A percentile compares a stretch with the other conserved stretches of the same genome.
Evolutionary conservation across 2,113 vertebrate species (phyloP).

Genomic region (Neomonachus schauinslandi): DNA sequence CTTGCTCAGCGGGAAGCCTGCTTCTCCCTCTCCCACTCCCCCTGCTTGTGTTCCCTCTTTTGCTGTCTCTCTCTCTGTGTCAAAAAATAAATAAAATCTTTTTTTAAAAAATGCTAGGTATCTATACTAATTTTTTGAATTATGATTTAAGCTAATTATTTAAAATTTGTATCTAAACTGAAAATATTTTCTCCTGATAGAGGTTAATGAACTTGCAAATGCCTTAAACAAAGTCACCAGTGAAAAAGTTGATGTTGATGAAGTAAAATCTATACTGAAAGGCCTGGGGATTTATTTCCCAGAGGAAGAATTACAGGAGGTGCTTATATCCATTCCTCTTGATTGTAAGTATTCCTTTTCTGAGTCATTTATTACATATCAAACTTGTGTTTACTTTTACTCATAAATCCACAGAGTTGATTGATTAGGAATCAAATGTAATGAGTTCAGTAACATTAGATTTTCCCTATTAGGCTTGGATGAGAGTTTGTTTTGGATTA

Average conservation of each 20-base stretch:
- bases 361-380: not conserved
- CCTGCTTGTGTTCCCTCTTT: too few species aligned
- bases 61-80: too few species aligned
- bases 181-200: conserved; percentile 58
- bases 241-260: conserved; percentile 24
- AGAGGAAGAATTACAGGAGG: conserved; percentile 41
- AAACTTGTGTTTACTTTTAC: not conserved
- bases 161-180: conserved; percentile 28
- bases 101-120: not conserved
- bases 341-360: conserved; percentile 64
- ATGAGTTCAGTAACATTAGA: not conserved
- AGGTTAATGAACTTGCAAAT: conserved; percentile 33
- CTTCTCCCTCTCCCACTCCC: too few species aligned
- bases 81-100: not conserved
- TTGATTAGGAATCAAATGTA: not conserved
- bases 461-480: not conserved
- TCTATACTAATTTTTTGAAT: not conserved
- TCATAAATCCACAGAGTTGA: not conserved
- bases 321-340: not conserved
- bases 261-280: conserved; percentile 23
- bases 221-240: conserved; percentile 38
- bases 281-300: conserved; percentile 49
- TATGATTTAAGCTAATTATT: not conserved
- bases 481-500: not conserved
- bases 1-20: too few species aligned